A percentile compares a stretch with the other conserved stretches of the same genome.
Evolutionary conservation across 1,140 invertebrate species (phyloP).

Genomic region (Copidosoma floridanum): DNA sequence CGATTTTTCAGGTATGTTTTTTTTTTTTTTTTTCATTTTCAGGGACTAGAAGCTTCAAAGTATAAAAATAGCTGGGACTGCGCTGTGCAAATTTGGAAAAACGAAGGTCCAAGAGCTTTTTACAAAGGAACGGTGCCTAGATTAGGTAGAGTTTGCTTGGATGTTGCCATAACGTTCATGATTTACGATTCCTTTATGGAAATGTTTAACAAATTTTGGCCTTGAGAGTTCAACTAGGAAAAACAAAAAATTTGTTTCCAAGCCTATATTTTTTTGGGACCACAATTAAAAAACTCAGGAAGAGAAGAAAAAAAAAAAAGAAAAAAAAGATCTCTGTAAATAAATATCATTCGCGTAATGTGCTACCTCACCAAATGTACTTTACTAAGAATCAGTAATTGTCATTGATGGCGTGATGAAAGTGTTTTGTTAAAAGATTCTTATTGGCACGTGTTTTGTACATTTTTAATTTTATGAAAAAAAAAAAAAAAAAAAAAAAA

Average conservation of each 20-base stretch:
- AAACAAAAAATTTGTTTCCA: background rate
- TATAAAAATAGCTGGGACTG: conserved; percentile 97
- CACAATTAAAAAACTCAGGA: background rate
- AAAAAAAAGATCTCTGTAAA: background rate
- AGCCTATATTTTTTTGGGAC: conserved; percentile 4
- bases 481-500: no score
- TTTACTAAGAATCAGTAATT: no score
- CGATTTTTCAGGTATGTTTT: no score
- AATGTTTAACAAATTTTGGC: conserved; percentile 86
- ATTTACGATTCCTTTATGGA: conserved; percentile 97
- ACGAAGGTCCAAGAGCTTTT: conserved; percentile 93
- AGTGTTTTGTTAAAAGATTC: no score
- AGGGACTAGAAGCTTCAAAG: conserved; percentile 90
- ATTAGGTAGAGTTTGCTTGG: conserved; percentile 92
- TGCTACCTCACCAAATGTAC: no score
- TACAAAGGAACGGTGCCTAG: conserved; percentile 98
- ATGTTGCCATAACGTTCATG: conserved; percentile 99
- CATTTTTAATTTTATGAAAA: no score
- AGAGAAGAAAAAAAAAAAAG: background rate
- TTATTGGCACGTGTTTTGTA: no score
- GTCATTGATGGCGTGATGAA: no score
- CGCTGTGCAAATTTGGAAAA: conserved; percentile 83
- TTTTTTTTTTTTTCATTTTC: conserved; percentile 16
- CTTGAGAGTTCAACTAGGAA: conserved; percentile 36
- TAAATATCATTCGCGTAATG: no score